A percentile compares a stretch with the other conserved stretches of the same genome.
phyloP scores from a whole-genome alignment of 2,113 vertebrate genomes.

The Pituophis catenifer region DNA sequence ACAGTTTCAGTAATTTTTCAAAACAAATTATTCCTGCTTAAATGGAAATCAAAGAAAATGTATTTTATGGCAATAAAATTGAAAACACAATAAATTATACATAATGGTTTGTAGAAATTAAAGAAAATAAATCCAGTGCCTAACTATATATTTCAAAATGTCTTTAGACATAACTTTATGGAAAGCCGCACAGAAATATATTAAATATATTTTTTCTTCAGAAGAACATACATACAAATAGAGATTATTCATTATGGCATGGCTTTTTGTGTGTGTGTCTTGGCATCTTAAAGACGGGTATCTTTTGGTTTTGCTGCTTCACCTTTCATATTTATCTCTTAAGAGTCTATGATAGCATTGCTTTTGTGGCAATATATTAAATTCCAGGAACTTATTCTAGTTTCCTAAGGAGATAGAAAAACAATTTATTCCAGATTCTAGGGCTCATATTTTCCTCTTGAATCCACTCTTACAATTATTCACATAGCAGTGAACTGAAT shows the following conservation, averaged over 20 bases:
- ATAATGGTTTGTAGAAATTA: not conserved
- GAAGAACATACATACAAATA: not conserved
- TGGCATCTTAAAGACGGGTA: not conserved
- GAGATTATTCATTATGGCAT: not conserved
- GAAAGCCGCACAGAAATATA: not conserved
- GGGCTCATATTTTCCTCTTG: not conserved
- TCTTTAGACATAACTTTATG: not conserved
- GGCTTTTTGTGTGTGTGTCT: not conserved
- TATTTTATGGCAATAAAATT: not conserved
- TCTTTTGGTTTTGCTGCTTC: not conserved
- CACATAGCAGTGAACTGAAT: not conserved
- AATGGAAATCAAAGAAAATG: not conserved
- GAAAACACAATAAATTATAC: constrained; percentile 14
- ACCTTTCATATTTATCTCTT: not conserved
- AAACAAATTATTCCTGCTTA: constrained; percentile 26
- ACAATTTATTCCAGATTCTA: not conserved
- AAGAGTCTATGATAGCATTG: not conserved
- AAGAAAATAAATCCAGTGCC: not conserved
- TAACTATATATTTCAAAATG: not conserved
- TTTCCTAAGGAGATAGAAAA: not conserved
- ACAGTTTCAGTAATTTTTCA: not conserved
- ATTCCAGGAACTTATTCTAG: not conserved
- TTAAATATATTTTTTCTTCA: not conserved
- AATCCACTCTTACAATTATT: not conserved
- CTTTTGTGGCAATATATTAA: rapidly evolving